Percentiles rank a stretch among this genome's conserved stretches.
phyloP scores from a whole-genome alignment of 2,888 invertebrate genomes.

The Cordylochernes scorpioides region DNA sequence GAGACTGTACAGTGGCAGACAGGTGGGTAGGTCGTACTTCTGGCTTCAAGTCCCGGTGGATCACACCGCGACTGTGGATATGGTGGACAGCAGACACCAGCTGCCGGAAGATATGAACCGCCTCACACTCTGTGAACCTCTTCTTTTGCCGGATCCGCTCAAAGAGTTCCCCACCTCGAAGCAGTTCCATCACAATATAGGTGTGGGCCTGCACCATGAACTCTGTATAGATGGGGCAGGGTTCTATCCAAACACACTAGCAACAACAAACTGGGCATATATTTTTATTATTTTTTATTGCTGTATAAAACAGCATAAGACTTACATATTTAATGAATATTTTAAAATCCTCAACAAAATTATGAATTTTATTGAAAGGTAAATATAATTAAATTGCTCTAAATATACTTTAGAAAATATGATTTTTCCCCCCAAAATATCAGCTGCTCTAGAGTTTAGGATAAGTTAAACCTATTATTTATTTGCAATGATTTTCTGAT shows the following conservation, averaged over 20 bases:
- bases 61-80: constrained; percentile 56
- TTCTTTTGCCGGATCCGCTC: constrained; percentile 35
- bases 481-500: too few relatives aligned
- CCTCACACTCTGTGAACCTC: constrained; percentile 45
- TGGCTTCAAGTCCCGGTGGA: constrained; percentile 80
- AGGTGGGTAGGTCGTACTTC: too few relatives aligned
- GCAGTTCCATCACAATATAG: constrained; percentile 64
- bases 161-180: constrained; percentile 55
- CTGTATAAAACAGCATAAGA: constrained; percentile 1
- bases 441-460: too few relatives aligned
- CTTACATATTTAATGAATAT: background rate
- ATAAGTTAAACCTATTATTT: too few relatives aligned
- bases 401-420: background rate
- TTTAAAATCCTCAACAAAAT: background rate
- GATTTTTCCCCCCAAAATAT: too few relatives aligned
- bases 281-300: background rate
- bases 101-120: constrained; percentile 50
- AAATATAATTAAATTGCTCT: background rate
- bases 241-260: too few relatives aligned
- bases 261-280: constrained; percentile 3
- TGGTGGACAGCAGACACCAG: constrained; percentile 54
- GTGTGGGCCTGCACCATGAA: constrained; percentile 35
- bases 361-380: background rate
- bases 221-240: too few relatives aligned
- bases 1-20: too few relatives aligned